Conservation (phyloP, 1,140 invertebrate genomes). For the Pteromalus puparum region DNA sequence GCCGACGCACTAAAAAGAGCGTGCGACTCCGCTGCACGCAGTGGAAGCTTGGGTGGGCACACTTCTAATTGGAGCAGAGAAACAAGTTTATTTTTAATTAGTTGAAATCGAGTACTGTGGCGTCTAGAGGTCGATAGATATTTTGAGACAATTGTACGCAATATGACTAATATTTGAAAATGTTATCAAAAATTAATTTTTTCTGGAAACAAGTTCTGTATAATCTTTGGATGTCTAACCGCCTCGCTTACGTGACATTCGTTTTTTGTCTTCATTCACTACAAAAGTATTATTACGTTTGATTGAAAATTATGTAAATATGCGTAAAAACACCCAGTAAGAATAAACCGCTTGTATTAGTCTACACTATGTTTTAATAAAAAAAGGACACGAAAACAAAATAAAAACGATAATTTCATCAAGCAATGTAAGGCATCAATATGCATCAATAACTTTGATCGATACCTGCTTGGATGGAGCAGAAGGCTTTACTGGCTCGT, state of each 20-base stretch:
- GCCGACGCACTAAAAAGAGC: slow-evolving; percentile 66
- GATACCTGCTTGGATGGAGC: slow-evolving; percentile 59
- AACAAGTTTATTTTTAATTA: slow-evolving; percentile 6
- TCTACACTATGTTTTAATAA: not conserved
- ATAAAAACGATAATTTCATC: not conserved
- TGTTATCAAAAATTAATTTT: not conserved
- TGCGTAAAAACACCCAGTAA: not conserved
- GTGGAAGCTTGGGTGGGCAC: slow-evolving; percentile 69
- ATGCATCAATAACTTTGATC: not conserved
- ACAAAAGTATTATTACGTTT: not conserved
- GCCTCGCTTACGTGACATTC: not conserved
- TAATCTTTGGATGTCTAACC: not conserved
- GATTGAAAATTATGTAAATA: not conserved
- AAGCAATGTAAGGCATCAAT: not conserved
- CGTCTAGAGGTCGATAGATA: not conserved
- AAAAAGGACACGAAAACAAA: not conserved
- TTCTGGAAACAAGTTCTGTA: not conserved
- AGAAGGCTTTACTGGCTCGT: slow-evolving; percentile 22
- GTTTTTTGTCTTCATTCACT: not conserved
- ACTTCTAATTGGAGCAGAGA: slow-evolving; percentile 65
- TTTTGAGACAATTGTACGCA: too few relatives aligned
- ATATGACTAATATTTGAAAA: not conserved
- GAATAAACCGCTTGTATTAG: not conserved
- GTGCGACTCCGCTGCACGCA: slow-evolving; percentile 71
- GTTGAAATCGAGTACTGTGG: not conserved